These are phyloP conservation scores for Erpobdella octoculata DNA, from an alignment of 2,888 invertebrate genomes.

Conservation along the genomic window DNA sequence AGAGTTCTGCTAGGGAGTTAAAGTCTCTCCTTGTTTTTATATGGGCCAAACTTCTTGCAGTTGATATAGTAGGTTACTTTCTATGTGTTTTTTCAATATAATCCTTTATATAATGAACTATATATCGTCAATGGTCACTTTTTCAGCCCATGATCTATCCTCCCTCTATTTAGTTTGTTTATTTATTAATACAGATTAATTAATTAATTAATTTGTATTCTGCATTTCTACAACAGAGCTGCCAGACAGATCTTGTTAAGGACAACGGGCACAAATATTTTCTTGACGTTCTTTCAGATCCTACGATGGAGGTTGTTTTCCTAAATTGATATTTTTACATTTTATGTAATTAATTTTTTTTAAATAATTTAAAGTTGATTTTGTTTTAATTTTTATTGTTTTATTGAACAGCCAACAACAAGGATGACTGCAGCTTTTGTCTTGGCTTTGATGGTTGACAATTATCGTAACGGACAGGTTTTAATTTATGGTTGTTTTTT, in stretches of 20 bases:
- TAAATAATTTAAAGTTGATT: neutral
- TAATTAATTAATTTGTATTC: too few relatives aligned
- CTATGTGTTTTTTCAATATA: too few relatives aligned
- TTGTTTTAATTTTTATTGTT: neutral
- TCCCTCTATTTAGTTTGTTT: too few relatives aligned
- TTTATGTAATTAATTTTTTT: too few relatives aligned
- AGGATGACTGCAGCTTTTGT: slow-evolving; percentile 91
- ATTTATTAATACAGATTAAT: too few relatives aligned
- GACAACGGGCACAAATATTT: slow-evolving; percentile 92
- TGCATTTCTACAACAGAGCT: slow-evolving; percentile 62
- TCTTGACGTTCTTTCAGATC: slow-evolving; percentile 79
- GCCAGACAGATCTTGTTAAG: slow-evolving; percentile 86
- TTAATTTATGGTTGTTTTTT: neutral
- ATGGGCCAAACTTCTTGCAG: slow-evolving; percentile 96
- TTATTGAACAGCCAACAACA: slow-evolving; percentile 59
- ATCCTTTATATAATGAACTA: too few relatives aligned
- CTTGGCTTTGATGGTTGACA: slow-evolving; percentile 81
- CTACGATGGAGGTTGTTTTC: slow-evolving; percentile 67
- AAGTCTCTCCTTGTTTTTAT: slow-evolving; percentile 88
- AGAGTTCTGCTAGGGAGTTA: slow-evolving; percentile 84
- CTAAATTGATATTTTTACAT: too few relatives aligned
- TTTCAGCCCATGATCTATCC: too few relatives aligned
- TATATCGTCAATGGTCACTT: too few relatives aligned
- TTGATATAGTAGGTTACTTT: slow-evolving; percentile 77
- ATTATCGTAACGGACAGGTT: slow-evolving; percentile 57